A percentile compares a stretch with the other conserved stretches of the same genome.
phyloP scores from a whole-genome alignment of 2,113 vertebrate species.

The Apodemus speciosus region DNA sequence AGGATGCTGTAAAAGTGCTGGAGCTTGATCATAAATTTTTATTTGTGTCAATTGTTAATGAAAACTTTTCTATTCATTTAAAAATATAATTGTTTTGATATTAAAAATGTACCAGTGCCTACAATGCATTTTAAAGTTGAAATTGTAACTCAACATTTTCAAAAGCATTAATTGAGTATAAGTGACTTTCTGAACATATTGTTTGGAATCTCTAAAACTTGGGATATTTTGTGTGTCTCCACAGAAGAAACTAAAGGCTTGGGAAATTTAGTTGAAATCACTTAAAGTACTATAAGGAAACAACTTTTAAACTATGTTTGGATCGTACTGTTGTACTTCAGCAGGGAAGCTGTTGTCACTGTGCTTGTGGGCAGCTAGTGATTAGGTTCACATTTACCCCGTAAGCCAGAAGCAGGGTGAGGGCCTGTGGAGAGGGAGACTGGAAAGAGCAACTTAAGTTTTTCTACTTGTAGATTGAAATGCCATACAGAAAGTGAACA shows the following conservation, averaged over 20 bases:
- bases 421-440: not conserved
- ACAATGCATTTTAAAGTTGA: constrained; percentile 19
- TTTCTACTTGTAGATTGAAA: not conserved
- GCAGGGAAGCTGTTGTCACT: not conserved
- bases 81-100: not conserved
- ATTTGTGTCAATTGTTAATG: constrained; percentile 8
- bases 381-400: not conserved
- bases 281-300: constrained; percentile 5
- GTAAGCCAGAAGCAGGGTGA: not conserved
- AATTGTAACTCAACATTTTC: constrained; percentile 32
- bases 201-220: not conserved
- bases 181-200: not conserved
- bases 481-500: not conserved
- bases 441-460: not conserved
- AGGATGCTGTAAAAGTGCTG: not conserved
- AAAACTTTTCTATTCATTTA: not conserved
- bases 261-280: not conserved
- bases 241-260: not conserved
- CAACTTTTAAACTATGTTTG: not conserved
- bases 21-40: constrained; percentile 35
- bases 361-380: not conserved
- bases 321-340: not conserved
- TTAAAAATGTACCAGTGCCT: not conserved
- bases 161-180: not conserved
- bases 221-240: not conserved